phyloP scores from a whole-genome alignment of 2,888 invertebrate genomes.

The Punctoribates punctum region DNA sequence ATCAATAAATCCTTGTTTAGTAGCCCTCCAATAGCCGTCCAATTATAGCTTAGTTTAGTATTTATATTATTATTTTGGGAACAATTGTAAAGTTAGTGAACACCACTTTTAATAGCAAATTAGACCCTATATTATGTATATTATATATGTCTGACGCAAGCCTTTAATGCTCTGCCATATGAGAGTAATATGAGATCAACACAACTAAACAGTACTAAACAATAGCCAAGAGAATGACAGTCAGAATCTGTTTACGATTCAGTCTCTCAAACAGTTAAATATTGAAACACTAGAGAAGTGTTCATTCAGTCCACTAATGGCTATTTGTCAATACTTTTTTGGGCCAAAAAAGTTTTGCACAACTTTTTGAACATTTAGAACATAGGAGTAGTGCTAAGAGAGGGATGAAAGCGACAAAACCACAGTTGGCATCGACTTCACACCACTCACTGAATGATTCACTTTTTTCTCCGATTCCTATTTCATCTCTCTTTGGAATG shows the following conservation, averaged over 20 bases:
- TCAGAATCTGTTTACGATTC: slow-evolving; percentile 33
- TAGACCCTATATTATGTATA: slow-evolving; percentile 34
- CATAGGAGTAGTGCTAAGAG: not conserved
- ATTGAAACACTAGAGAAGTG: slow-evolving; percentile 19
- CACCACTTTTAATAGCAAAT: slow-evolving; percentile 25
- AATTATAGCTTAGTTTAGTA: slow-evolving; percentile 22
- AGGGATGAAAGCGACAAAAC: not conserved
- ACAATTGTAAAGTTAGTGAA: slow-evolving; percentile 26
- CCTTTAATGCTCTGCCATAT: slow-evolving; percentile 33
- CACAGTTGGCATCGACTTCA: slow-evolving; percentile 33
- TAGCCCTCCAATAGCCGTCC: slow-evolving; percentile 16
- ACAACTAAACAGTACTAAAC: slow-evolving; percentile 33
- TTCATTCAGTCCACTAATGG: slow-evolving; percentile 2
- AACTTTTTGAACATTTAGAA: slow-evolving; percentile 22
- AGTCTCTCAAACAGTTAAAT: not conserved
- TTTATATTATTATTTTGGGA: slow-evolving; percentile 18
- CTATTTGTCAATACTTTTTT: not conserved
- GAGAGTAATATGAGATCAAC: slow-evolving; percentile 37
- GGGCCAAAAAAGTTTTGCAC: not conserved
- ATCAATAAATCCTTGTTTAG: slow-evolving; percentile 6
- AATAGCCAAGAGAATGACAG: slow-evolving; percentile 24
- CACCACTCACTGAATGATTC: slow-evolving; percentile 35
- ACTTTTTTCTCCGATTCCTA: slow-evolving; percentile 31
- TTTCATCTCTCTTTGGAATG: slow-evolving; percentile 33
- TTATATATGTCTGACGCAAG: slow-evolving; percentile 18